Evolutionary conservation across 2,113 vertebrate genomes (phyloP), one percentile per base, ranked within the genome.

Genomic region (Craseonycteris thonglongyai): DNA sequence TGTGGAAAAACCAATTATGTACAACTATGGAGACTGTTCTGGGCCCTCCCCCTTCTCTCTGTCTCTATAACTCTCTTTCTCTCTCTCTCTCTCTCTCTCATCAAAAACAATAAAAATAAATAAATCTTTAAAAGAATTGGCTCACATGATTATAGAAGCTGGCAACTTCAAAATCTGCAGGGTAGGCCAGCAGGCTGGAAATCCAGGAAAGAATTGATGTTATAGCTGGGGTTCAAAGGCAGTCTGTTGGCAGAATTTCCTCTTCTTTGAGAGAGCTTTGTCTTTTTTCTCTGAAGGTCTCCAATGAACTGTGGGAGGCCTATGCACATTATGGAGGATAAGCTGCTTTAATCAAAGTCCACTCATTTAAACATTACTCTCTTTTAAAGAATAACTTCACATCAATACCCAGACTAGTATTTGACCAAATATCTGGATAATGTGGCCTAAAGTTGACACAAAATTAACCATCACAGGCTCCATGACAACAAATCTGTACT

Each of bases 261-360:
- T 49, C 40, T 40, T 92, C 75, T 65, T 79, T 0, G 0, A 3
- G 9, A 30, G 19, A 78, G 11, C 12, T 45, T 24, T 59, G 3
- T 40, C 9, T 91, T 63, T 84, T 75, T 51, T 96, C 47, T 86
- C n/a, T 59, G 82, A 80, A 80, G 13, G 1, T 5, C 24, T 82
- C 68, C 51, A 82, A 24, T 5, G 26, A 30, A 84, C 72, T 71
- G 24, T 14, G 61, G 49, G 16, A 90, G 40, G 38, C 7, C 78
- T 30, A 66, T 56, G 4, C 19, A 58, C 16, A 6, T 58, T 85
- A 68, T 45, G 21, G 13, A 88, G 14, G 15, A 10, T 30, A 56
- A 90, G 47, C 18, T 84, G 49, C n/a, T 96, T 88, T 90, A 91
- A 26, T 89, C 35, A 90, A 86, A 95, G 9, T 75, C 7, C 21